A percentile compares a stretch with the other conserved stretches of the same genome.
Evolutionary conservation across 1,140 invertebrate species (phyloP).

Genomic region (Macrotrachela quadricornifera): DNA sequence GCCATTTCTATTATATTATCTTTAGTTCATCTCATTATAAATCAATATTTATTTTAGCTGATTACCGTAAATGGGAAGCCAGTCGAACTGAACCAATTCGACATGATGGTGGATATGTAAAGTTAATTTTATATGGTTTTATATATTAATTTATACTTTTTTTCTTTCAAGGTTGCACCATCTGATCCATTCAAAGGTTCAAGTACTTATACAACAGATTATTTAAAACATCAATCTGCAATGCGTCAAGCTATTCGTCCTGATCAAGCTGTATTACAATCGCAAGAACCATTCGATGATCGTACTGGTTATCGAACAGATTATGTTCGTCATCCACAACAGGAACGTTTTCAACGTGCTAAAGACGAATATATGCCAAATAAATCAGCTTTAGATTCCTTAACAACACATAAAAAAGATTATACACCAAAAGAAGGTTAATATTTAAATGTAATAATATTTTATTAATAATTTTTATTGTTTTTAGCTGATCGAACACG

Average conservation of each 20-base stretch:
- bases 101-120: conserved; percentile 13
- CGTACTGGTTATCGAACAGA: conserved; percentile 22
- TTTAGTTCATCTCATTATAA: too few relatives aligned
- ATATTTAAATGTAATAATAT: neutral
- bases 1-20: conserved; percentile 6
- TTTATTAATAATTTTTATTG: too few relatives aligned
- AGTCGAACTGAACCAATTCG: conserved; percentile 9
- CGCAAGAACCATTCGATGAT: conserved; percentile 24
- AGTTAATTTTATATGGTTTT: too few relatives aligned
- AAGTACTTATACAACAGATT: conserved; percentile 24
- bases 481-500: neutral
- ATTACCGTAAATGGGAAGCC: conserved; percentile 26
- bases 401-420: conserved; percentile 24
- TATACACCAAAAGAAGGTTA: conserved; percentile 18
- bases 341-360: conserved; percentile 11
- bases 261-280: conserved; percentile 15
- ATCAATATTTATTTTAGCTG: conserved; percentile 16
- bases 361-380: conserved; percentile 13
- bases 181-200: conserved; percentile 20
- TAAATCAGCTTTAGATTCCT: conserved; percentile 19
- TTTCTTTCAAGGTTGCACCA: conserved; percentile 10
- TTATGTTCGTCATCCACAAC: conserved; percentile 23
- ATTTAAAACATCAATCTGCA: conserved; percentile 15
- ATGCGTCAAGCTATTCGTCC: conserved; percentile 20
- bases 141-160: too few relatives aligned